phyloP scores from a whole-genome alignment of 2,888 invertebrate species.

The Dryadula phaetusa region DNA sequence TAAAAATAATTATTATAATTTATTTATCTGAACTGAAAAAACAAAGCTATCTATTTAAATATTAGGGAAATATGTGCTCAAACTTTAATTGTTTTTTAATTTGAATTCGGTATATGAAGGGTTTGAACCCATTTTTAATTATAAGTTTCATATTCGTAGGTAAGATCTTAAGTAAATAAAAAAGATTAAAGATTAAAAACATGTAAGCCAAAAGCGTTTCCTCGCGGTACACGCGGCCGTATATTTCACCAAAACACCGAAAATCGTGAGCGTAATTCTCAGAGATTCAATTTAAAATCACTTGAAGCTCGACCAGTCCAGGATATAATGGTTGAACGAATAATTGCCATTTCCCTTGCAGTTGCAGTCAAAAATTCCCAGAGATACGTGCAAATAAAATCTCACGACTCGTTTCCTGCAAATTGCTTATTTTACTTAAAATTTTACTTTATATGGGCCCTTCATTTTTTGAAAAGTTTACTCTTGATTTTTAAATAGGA shows the following conservation, averaged over 20 bases:
- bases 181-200: too few species aligned
- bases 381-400: constrained; percentile 41
- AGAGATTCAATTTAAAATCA: constrained; percentile 73
- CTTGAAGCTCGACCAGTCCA: constrained; percentile 58
- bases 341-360: constrained; percentile 69
- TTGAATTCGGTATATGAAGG: too few species aligned
- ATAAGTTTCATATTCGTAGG: too few species aligned
- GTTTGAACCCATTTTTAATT: too few species aligned
- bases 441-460: constrained; percentile 17
- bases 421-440: constrained; percentile 35
- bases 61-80: too few species aligned
- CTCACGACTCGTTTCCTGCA: constrained; percentile 32
- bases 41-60: too few species aligned
- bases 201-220: not conserved
- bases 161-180: too few species aligned
- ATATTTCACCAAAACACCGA: constrained; percentile 51
- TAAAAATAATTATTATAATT: too few species aligned
- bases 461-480: not conserved
- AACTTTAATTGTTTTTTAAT: too few species aligned
- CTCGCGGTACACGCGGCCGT: not conserved
- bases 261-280: constrained; percentile 68
- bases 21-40: too few species aligned
- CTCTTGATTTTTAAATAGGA: not conserved
- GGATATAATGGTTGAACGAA: constrained; percentile 60
- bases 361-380: constrained; percentile 66